A percentile compares a stretch with the other conserved stretches of the same genome.
These are phyloP conservation scores for Halcyon senegalensis DNA, from an alignment of 2,113 vertebrate genomes.

Conservation along the genomic window DNA sequence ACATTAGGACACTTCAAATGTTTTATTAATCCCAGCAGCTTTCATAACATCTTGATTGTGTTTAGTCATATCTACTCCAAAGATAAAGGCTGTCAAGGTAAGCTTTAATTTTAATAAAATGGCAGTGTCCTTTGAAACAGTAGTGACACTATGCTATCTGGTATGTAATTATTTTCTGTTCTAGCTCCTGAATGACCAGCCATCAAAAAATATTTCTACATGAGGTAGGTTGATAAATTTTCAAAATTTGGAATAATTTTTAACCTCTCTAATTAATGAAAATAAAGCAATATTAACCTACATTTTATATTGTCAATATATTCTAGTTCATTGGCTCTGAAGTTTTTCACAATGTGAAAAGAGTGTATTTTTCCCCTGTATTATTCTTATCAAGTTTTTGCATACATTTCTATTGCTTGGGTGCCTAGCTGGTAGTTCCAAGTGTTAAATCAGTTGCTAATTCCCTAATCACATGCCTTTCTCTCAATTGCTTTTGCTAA, in stretches of 20 bases:
- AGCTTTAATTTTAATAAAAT: background rate
- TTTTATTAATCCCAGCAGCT: background rate
- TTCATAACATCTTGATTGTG: background rate
- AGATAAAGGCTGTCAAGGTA: background rate
- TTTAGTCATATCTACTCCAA: background rate
- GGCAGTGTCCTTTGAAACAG: background rate
- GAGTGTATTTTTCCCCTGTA: background rate
- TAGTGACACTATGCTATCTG: background rate
- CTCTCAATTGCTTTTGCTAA: conserved; percentile 41
- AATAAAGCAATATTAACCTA: background rate
- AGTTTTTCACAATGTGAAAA: background rate
- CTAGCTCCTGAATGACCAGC: background rate
- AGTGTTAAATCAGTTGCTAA: conserved; percentile 40
- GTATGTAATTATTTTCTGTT: background rate
- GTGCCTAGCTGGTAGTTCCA: background rate
- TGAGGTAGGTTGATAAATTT: background rate
- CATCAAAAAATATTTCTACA: background rate
- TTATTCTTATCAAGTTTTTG: background rate
- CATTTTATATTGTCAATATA: background rate
- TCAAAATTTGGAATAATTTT: background rate
- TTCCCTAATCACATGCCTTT: conserved; percentile 54
- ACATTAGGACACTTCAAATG: background rate
- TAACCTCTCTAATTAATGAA: background rate
- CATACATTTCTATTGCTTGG: background rate
- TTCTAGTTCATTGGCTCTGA: background rate